phyloP scores from a whole-genome alignment of 2,797 vertebrate genomes.

The Scolopax rusticola region DNA sequence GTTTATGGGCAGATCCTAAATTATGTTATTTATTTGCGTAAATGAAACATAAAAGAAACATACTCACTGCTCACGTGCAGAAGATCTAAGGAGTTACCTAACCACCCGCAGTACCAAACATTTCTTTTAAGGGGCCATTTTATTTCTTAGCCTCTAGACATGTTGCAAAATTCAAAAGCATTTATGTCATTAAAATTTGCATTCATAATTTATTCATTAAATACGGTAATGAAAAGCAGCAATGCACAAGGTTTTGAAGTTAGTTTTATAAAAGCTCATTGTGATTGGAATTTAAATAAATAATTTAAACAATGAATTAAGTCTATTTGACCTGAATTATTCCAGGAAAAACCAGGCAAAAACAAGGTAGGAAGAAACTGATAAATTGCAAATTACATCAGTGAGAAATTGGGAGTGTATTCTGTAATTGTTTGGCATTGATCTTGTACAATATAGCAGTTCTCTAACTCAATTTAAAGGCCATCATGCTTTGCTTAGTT shows the following conservation, averaged over 20 bases:
- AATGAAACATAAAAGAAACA: background rate
- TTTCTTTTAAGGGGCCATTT: background rate
- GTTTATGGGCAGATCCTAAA: background rate
- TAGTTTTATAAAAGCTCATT: background rate
- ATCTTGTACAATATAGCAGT: background rate
- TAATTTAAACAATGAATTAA: background rate
- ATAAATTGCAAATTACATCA: background rate
- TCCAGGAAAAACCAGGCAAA: background rate
- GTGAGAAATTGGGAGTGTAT: background rate
- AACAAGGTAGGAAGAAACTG: background rate
- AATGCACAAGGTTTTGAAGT: background rate
- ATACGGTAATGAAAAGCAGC: background rate
- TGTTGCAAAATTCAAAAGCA: background rate
- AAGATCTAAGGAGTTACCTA: background rate
- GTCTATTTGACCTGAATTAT: background rate
- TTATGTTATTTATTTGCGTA: background rate
- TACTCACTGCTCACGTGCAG: background rate
- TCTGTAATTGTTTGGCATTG: background rate
- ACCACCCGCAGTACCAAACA: background rate
- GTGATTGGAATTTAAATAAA: background rate
- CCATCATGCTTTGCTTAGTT: background rate
- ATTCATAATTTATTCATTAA: constrained; percentile 21
- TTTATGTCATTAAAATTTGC: background rate
- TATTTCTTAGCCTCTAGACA: background rate
- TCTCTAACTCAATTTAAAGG: background rate